A percentile compares a stretch with the other conserved stretches of the same genome.
These are phyloP conservation scores for Noctua comes DNA, from an alignment of 2,888 invertebrate genomes.

Conservation along the genomic window DNA sequence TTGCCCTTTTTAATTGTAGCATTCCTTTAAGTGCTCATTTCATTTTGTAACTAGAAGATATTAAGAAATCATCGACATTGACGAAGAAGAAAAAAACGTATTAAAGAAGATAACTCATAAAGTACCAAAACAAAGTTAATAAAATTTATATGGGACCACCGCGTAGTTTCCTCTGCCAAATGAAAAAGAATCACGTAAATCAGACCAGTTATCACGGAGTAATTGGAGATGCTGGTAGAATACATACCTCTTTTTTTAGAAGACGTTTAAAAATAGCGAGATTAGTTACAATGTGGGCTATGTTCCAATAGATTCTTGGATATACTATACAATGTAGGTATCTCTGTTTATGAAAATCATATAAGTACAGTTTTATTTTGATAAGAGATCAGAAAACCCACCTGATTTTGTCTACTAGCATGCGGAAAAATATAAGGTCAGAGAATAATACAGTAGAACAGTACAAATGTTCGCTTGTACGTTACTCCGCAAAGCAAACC, in stretches of 20 bases:
- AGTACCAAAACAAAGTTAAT: neutral
- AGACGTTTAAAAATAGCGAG: neutral
- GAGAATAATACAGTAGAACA: neutral
- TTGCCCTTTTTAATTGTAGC: no score
- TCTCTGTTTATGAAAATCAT: no score
- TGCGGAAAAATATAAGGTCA: neutral
- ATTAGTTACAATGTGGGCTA: no score
- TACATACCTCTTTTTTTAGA: neutral
- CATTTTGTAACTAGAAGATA: neutral
- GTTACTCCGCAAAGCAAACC: constrained; percentile 6
- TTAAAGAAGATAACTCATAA: neutral
- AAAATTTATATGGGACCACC: neutral
- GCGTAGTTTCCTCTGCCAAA: neutral
- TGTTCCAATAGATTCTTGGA: no score
- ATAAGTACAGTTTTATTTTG: neutral
- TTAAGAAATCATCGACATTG: neutral
- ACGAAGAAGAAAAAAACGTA: neutral
- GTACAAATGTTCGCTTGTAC: neutral
- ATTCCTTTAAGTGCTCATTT: no score
- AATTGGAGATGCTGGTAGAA: neutral
- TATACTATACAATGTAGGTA: no score
- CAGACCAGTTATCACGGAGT: neutral
- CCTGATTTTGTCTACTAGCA: neutral
- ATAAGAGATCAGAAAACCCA: no score
- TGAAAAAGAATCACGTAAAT: neutral